phyloP scores from a whole-genome alignment of 2,888 invertebrate genomes.

The Amorpha juglandis region DNA sequence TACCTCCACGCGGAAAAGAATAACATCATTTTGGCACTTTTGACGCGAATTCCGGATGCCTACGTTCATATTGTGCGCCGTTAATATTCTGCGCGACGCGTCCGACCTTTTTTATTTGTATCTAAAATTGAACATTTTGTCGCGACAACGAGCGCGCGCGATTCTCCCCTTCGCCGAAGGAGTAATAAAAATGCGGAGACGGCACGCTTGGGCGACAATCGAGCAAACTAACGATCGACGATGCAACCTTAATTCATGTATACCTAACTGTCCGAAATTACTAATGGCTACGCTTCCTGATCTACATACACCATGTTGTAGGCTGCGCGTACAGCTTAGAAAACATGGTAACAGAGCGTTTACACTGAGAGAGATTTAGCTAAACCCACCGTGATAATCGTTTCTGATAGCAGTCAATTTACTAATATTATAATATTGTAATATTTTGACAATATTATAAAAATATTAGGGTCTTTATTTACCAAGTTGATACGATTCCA shows the following conservation, averaged over 20 bases:
- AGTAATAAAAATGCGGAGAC: slow-evolving; percentile 75
- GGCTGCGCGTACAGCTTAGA: neutral
- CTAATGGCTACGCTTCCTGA: slow-evolving; percentile 30
- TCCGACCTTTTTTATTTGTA: slow-evolving; percentile 85
- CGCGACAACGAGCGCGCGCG: slow-evolving; percentile 78
- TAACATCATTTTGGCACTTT: slow-evolving; percentile 83
- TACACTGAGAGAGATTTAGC: neutral
- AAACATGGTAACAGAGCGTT: neutral
- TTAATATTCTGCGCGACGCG: slow-evolving; percentile 82
- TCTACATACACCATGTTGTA: neutral
- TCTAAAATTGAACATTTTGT: slow-evolving; percentile 85
- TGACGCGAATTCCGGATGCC: slow-evolving; percentile 82
- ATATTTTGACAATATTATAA: too few relatives aligned
- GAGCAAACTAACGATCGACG: slow-evolving; percentile 64
- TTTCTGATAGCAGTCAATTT: neutral
- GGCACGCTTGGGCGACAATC: slow-evolving; percentile 60
- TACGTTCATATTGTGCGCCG: slow-evolving; percentile 82
- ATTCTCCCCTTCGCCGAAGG: slow-evolving; percentile 68
- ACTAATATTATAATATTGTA: neutral
- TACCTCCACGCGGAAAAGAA: slow-evolving; percentile 81
- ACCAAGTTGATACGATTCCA: too few relatives aligned
- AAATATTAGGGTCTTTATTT: too few relatives aligned
- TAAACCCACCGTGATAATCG: neutral
- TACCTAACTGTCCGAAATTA: slow-evolving; percentile 57
- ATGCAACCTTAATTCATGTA: slow-evolving; percentile 54